Conservation (phyloP, 2,888 invertebrate species). For the Pseudococcus jackbeardsleyi region DNA sequence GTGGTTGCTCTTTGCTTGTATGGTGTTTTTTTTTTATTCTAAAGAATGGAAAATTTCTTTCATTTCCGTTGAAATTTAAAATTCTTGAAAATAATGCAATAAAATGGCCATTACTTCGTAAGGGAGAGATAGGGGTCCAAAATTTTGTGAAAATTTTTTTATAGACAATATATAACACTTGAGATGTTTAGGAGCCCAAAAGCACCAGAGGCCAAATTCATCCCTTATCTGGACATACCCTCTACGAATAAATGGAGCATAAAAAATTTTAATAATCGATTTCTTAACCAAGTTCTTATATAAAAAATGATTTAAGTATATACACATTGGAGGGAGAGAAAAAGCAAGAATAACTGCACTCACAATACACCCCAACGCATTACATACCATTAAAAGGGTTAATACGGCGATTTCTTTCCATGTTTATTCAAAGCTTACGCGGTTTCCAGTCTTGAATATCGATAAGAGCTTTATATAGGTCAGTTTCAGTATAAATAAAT, state of each 20-base stretch:
- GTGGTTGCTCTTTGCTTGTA: too few species aligned
- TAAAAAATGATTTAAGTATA: background rate
- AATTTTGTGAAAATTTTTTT: too few species aligned
- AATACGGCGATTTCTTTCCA: background rate
- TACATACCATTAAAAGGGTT: background rate
- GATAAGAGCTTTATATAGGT: constrained; percentile 26
- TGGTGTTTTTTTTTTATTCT: too few species aligned
- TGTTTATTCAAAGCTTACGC: background rate
- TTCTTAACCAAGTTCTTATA: background rate
- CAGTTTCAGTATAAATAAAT: background rate
- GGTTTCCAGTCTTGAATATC: background rate
- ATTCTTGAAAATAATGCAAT: too few species aligned
- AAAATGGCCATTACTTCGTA: too few species aligned
- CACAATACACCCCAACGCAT: background rate
- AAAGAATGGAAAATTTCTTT: too few species aligned
- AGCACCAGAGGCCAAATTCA: too few species aligned
- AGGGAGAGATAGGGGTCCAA: too few species aligned
- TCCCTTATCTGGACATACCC: too few species aligned
- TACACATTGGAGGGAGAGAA: background rate
- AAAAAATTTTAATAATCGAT: background rate
- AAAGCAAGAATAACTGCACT: background rate
- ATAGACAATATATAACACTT: too few species aligned
- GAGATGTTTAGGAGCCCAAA: too few species aligned
- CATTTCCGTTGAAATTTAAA: too few species aligned
- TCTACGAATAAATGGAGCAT: background rate